Conservation (phyloP, 2,797 vertebrate species). For the Spheniscus humboldti region DNA sequence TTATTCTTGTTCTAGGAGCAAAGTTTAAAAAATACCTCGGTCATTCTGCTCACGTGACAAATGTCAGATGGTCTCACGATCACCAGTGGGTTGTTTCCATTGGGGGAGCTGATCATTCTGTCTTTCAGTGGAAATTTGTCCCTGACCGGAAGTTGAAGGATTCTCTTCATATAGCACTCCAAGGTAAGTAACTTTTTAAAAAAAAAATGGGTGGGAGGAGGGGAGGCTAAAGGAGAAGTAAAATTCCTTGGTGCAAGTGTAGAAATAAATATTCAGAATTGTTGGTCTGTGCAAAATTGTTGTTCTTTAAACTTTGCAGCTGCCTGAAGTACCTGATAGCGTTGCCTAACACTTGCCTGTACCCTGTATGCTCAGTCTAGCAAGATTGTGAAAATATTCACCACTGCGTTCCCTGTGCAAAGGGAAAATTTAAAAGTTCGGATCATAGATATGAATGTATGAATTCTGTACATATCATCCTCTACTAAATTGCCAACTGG, state of each 20-base stretch:
- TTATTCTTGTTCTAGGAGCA: conserved; percentile 82
- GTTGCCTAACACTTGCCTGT: not conserved
- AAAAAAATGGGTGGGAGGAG: accelerated
- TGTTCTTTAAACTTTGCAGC: not conserved
- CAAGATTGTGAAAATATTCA: not conserved
- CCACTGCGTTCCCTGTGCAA: not conserved
- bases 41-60: conserved; percentile 97
- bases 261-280: not conserved
- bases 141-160: conserved; percentile 95
- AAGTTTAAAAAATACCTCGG: conserved; percentile 98
- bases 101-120: conserved; percentile 96
- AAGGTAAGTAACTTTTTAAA: conserved; percentile 76
- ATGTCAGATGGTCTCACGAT: conserved; percentile 96
- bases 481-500: not conserved
- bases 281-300: not conserved
- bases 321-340: not conserved
- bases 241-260: not conserved
- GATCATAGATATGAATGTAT: accelerated
- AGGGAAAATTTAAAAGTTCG: not conserved
- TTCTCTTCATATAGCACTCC: conserved; percentile 89
- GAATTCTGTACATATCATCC: not conserved
- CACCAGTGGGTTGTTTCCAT: conserved; percentile 98
- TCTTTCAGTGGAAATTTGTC: conserved; percentile 99
- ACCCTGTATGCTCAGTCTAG: not conserved
- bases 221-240: not conserved